Percentiles rank a stretch among this genome's conserved stretches.
These are phyloP conservation scores for Hyppa rectilinea DNA, from an alignment of 2,888 invertebrate genomes.

Conservation along the genomic window DNA sequence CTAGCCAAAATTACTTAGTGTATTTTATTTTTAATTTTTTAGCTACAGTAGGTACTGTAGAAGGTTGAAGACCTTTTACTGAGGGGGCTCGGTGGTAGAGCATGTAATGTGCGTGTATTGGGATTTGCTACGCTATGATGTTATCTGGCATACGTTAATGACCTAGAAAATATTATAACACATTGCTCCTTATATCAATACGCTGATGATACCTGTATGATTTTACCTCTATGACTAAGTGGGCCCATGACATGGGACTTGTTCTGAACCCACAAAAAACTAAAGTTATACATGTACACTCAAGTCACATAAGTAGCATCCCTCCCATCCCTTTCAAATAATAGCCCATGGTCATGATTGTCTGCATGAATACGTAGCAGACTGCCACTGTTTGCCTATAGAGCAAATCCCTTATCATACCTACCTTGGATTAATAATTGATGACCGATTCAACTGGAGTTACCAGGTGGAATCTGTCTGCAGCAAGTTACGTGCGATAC, in stretches of 20 bases:
- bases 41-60: too few relatives aligned
- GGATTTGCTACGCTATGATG: too few relatives aligned
- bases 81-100: too few relatives aligned
- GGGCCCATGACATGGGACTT: background rate
- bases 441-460: background rate
- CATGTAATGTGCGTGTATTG: too few relatives aligned
- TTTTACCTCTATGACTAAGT: background rate
- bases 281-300: background rate
- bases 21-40: too few relatives aligned
- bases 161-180: background rate
- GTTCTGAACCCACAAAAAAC: background rate
- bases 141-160: background rate
- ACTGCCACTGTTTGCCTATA: background rate
- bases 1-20: too few relatives aligned
- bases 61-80: too few relatives aligned
- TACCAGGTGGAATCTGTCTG: background rate
- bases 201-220: background rate
- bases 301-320: background rate
- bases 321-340: conserved; percentile 2
- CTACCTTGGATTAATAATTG: background rate
- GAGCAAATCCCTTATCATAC: background rate
- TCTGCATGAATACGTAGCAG: background rate
- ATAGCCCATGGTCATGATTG: background rate
- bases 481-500: background rate
- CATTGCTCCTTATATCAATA: background rate